These are phyloP conservation scores for Coturnix japonica DNA, from an alignment of 2,113 vertebrate species.

Conservation along the genomic window DNA sequence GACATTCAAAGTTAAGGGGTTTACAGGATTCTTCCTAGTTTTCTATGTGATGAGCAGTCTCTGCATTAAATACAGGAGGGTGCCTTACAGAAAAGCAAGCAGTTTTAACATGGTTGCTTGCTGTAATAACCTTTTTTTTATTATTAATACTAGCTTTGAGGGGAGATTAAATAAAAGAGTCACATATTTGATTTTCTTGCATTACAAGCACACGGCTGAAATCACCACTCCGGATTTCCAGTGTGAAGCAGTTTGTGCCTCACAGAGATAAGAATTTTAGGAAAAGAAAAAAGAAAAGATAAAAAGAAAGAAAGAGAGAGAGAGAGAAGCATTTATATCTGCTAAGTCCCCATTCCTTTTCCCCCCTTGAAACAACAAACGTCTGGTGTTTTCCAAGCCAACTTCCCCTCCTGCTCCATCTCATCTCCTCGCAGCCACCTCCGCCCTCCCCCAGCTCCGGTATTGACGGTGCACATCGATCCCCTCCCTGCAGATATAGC, in stretches of 20 bases:
- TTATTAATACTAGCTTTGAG: constrained; percentile 63
- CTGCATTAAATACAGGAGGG: constrained; percentile 23
- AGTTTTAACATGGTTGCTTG: constrained; percentile 66
- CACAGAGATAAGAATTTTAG: constrained; percentile 26
- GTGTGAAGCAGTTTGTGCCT: constrained; percentile 47
- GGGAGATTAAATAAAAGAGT: constrained; percentile 52
- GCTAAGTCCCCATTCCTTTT: constrained; percentile 26
- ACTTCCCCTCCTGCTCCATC: constrained; percentile 56
- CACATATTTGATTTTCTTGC: constrained; percentile 61
- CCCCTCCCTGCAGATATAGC: constrained; percentile 56
- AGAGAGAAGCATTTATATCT: constrained; percentile 8
- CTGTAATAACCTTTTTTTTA: constrained; percentile 67
- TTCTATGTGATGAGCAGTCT: constrained; percentile 11
- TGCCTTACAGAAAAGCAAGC: constrained; percentile 47
- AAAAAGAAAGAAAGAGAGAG: too few species aligned
- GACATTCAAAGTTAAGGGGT: constrained; percentile 49
- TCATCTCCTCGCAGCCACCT: constrained; percentile 43
- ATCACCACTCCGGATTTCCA: constrained; percentile 60
- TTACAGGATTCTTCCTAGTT: constrained; percentile 39
- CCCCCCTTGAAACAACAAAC: constrained; percentile 16
- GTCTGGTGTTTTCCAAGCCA: background rate
- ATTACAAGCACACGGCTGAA: constrained; percentile 60
- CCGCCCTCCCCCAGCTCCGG: constrained; percentile 27
- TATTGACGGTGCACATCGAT: constrained; percentile 58
- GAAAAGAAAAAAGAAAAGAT: background rate